Conservation (phyloP, 2,113 vertebrate species). For the Heteronetta atricapilla region DNA sequence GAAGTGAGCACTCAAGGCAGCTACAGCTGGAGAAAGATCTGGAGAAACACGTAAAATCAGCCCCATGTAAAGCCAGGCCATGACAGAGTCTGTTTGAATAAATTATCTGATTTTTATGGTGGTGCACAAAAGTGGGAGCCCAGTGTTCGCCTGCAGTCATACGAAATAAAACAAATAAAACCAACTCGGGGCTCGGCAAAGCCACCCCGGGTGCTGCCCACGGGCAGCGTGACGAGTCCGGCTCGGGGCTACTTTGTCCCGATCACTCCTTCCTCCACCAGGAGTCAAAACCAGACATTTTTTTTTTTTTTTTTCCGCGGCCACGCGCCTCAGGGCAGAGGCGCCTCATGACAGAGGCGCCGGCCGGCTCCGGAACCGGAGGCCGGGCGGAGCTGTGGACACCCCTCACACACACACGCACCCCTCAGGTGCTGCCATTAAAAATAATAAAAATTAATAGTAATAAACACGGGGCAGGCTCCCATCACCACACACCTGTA, state of each 20-base stretch:
- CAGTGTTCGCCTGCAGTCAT: not conserved
- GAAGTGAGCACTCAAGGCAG: rapidly evolving
- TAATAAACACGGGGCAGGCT: not conserved
- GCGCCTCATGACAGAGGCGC: not conserved
- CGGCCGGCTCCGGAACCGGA: too few relatives aligned
- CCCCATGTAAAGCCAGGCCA: not conserved
- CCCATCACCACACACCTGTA: not conserved
- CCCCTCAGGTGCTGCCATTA: not conserved
- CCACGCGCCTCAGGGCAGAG: not conserved
- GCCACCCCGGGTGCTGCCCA: not conserved
- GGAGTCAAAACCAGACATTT: too few relatives aligned
- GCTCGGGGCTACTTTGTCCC: too few relatives aligned
- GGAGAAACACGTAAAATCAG: not conserved
- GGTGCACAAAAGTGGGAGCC: rapidly evolving
- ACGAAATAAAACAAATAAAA: not conserved
- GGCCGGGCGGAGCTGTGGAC: too few relatives aligned
- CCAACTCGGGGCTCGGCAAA: not conserved
- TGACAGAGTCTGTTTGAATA: not conserved
- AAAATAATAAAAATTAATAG: too few relatives aligned
- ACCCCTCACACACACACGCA: too few relatives aligned
- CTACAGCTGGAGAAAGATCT: not conserved
- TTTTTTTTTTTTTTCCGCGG: too few relatives aligned
- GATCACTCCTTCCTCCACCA: not conserved
- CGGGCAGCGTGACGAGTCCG: not conserved
- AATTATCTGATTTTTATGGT: not conserved